Base-by-base conservation (phyloP, 2,113 vertebrate genomes). In the Lepus americanus region DNA sequence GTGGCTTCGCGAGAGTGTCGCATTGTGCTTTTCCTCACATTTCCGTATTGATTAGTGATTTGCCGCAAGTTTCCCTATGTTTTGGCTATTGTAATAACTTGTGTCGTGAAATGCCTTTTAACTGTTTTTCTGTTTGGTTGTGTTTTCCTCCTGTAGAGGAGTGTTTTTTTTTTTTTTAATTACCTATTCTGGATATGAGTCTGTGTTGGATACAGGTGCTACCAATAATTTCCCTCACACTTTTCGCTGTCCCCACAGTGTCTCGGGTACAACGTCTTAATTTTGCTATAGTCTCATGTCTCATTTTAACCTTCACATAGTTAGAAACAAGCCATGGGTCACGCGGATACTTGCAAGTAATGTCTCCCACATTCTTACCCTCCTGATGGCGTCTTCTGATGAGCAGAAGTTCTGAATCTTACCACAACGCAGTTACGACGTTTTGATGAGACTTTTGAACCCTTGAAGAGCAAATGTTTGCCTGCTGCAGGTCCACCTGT, bases 91-190 rank as follows among this genome's bases (percentile, higher is more conserved):
- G 86, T 80, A 20, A 76, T 53, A 81, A 67, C 77, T 29, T 67
- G 5, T 81, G 85, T 82, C 51, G 29, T 36, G 61, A 93, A 85
- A 86, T 85, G 16, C 53, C 13, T 85, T 85, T 88, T 44, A 91
- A 55, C 29, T 77, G 53, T 79, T 85, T 78, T 84, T 81, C 51
- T 67, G 1, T 92, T 88, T 94, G 22, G 3, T 49, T 74, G 39
- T 89, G 39, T 77, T 80, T 87, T 67, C 74, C 14, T 83, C 55
- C 87, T 16, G 44, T 94, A 49, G n/a, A 63, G 61, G 20, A 63
- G 3, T 49, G 39, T 4, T 39, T 39, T 4, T 61, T 85, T 72
- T 89, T 36, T 74, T 81, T 13, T 33, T 64, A 78, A 80, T 63
- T 44, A 44, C 6, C 89, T 63, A 59, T 31, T 73, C 22, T 25